Conservation (phyloP, 2,888 invertebrate species). For the Dendrolimus houi region DNA sequence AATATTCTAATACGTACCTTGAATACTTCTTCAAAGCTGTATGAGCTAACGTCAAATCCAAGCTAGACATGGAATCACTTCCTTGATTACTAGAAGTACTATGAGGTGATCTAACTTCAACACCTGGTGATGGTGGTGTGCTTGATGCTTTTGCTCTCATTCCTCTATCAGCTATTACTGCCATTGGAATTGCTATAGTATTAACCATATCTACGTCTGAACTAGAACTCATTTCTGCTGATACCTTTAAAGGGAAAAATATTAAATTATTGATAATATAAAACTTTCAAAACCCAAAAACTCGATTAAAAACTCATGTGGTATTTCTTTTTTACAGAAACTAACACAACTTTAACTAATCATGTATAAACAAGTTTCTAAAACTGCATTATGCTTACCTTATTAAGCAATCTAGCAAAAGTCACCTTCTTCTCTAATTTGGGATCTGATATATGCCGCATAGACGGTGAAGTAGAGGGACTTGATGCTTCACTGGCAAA, state of each 20-base stretch:
- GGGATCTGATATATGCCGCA: conserved; percentile 78
- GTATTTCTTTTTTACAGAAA: too few relatives aligned
- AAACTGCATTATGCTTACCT: conserved; percentile 24
- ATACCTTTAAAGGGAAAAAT: conserved; percentile 48
- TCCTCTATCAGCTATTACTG: conserved; percentile 57
- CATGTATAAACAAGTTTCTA: neutral
- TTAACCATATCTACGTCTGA: conserved; percentile 80
- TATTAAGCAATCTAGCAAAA: conserved; percentile 83
- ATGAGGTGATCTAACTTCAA: conserved; percentile 77
- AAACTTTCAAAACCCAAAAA: neutral
- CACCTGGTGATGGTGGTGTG: conserved; percentile 81
- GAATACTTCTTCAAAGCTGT: conserved; percentile 76
- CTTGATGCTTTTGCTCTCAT: conserved; percentile 60
- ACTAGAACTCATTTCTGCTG: conserved; percentile 86
- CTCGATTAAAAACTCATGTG: too few relatives aligned
- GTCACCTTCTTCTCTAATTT: conserved; percentile 88
- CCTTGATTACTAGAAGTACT: conserved; percentile 86
- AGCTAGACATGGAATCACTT: conserved; percentile 85
- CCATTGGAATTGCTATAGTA: conserved; percentile 68
- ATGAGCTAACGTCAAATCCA: conserved; percentile 80
- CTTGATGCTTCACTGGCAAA: conserved; percentile 72
- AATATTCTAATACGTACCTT: conserved; percentile 27
- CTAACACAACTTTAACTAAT: neutral
- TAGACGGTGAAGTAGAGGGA: conserved; percentile 72
- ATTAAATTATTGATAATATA: neutral